Evolutionary conservation across 2,888 invertebrate genomes (phyloP), one percentile per base, ranked within the genome.

Genomic region (Ptilodon capucinus): DNA sequence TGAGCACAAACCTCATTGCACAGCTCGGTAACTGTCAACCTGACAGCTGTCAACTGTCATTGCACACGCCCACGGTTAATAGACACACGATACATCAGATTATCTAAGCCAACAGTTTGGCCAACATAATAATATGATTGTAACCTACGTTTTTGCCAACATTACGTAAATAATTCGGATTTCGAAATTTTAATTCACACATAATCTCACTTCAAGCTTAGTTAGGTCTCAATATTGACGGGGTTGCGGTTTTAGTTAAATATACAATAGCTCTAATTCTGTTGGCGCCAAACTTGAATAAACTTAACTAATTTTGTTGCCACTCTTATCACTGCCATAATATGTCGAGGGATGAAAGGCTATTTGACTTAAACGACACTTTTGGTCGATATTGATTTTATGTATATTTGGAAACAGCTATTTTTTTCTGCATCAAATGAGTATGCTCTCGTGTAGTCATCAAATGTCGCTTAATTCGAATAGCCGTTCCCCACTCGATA

Each of bases 1-100:
- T 28, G 28, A 28, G 28, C 28, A 28, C 28, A 28, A 11, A 11
- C 8, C 54, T 48, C 39, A 76, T 79, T 74, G 72, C 77, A 79
- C 75, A 59, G 52, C 45, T 49, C 54, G 55, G 58, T 59, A 64
- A 69, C 60, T 51, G 56, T 59, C 54, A 63, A 54, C 61, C 49
- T 61, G 70, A 64, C 71, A 62, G 61, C 62, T 68, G 52, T 59
- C 53, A 45, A 39, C 53, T 67, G 60, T 61, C 63, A 64, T 63
- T 69, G 70, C 71, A 72, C 70, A 40, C 57, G 56, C 67, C 67
- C 60, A 18, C 44, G 23, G 34, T 34, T 23, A 1, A 21, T 18
- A 19, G 9, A 11, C 19, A 35, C 7, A n/a, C n/a, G n/a, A 35
- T 36, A 42, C 23, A 16, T 25, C 16, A 4, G 2, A 23, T 16